Conservation (phyloP, 2,888 invertebrate species). For the Apantesis nais region DNA sequence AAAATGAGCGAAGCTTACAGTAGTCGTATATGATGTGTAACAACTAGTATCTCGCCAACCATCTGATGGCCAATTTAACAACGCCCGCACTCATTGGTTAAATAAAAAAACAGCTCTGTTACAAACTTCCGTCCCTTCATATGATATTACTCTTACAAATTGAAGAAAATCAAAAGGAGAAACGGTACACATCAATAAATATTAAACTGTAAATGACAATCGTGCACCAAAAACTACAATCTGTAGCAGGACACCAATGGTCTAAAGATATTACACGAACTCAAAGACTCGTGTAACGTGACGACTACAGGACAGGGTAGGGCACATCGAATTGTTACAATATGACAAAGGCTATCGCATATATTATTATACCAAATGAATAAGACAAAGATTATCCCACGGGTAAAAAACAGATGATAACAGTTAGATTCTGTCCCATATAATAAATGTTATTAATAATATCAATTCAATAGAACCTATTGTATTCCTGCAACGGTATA, state of each 20-base stretch:
- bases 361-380: neutral
- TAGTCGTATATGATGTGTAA: neutral
- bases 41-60: neutral
- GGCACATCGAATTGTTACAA: neutral
- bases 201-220: neutral
- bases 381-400: neutral
- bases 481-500: no score
- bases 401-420: neutral
- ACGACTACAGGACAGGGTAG: neutral
- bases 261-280: neutral
- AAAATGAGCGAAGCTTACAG: neutral
- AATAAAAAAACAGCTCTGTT: neutral
- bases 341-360: neutral
- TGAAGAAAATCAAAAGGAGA: neutral
- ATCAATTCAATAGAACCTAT: no score
- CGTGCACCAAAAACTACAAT: neutral
- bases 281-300: neutral
- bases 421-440: neutral
- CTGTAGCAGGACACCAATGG: neutral
- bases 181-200: neutral
- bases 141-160: neutral
- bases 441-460: no score
- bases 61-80: neutral
- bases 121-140: neutral
- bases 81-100: neutral